Evolutionary conservation across 2,888 invertebrate genomes (phyloP), one percentile per base, ranked within the genome.

Genomic region (Drosophila quinaria): DNA sequence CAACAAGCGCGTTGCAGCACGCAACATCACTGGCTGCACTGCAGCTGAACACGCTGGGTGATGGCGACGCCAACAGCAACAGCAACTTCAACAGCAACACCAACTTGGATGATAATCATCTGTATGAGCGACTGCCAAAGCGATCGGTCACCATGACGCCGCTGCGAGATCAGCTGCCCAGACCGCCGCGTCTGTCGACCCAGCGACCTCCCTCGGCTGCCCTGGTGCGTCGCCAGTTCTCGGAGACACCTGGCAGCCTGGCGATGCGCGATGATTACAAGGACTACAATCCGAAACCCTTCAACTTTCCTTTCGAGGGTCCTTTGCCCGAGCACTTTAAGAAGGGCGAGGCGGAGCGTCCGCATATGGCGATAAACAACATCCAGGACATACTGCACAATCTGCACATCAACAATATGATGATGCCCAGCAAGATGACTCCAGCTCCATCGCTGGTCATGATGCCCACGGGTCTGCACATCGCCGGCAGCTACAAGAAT

Each of bases 331-430:
- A 92, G 13, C 90, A 92, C 62, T 92, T 92, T 62, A 90, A 90
- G 65, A 91, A 91, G 59, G 74, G 75, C 3, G 81, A 81, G 4
- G 70, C 70, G 10, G 78, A 74, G 39, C 74, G 74, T 10, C 56
- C 63, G 4, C 59, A 49, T 42, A 9, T 81, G 2, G 79, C 87
- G 10, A 70, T 92, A 0, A 90, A 92, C 55, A 93, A 91, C 54
- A 93, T 93, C 15, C 92, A 93, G 72, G 92, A 93, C 49, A 93
- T 93, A 17, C 69, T 93, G 11, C 89, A 91, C 25, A 91, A 92
- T 35, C 72, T 90, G 60, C 86, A 89, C 9, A 62, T 91, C 6
- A 74, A 74, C 2, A 52, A 64, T n/a, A 42, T 49, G 1, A 46
- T 59, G 5, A 46, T 59, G 5, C 74, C 77, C 15, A 81, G 75